Base-by-base conservation (phyloP, 2,113 vertebrate genomes). In the Oryzias javanicus region DNA sequence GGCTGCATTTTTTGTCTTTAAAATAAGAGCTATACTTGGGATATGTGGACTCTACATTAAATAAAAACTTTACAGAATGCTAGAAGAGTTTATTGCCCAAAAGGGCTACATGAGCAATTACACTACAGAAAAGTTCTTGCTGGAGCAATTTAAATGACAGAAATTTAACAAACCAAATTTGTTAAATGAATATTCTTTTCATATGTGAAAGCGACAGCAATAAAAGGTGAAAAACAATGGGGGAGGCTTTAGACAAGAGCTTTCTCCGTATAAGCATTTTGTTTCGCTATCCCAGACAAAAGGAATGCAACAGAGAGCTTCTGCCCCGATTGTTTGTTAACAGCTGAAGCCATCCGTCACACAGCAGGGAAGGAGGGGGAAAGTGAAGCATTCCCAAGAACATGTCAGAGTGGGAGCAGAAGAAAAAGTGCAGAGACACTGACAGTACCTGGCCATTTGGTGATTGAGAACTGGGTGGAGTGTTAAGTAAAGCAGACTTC, bases 261-360 rank as follows among this genome's bases (percentile, higher is more conserved):
- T 65, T 72, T 78, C 10, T 83, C 74, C 78, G 84, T 69, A 58
- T 46, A 64, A 71, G 67, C 12, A 76, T 85, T 82, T 83, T 60
- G 75, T 74, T 76, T 83, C 69, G 60, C 54, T 42, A 49, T 42
- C 55, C 40, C 27, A 60, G 65, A 89, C 85, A 89, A 89, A 82
- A 75, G 80, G 77, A 84, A 80, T 74, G 72, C 72, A 80, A 86
- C 81, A 80, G 89, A 91, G 89, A 87, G 81, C 84, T 78, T 80
- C 69, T 68, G 72, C 81, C 72, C 70, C 59, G 85, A 85, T 85
- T 88, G 83, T 87, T 84, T 71, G 74, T 85, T 73, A 73, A 89
- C 89, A 91, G 90, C 89, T 90, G 89, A 89, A 84, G 73, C 80
- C 64, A 85, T 89, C 84, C 81, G 80, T 90, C 86, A 90, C 84